Conservation (phyloP, 1,140 invertebrate genomes). For the Leptoteleia sp. region DNA sequence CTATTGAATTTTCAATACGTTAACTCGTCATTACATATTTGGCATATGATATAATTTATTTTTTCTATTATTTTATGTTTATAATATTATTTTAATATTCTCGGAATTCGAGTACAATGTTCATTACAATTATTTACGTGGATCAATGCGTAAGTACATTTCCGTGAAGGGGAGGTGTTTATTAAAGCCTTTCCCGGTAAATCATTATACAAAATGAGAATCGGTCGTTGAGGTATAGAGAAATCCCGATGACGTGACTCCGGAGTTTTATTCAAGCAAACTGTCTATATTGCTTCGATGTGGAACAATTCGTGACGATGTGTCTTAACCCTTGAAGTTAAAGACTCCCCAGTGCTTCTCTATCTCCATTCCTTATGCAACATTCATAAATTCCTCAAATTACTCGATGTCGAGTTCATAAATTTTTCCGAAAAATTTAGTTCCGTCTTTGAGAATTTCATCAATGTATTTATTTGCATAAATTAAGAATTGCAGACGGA, state of each 20-base stretch:
- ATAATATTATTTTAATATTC: slow-evolving; percentile 15
- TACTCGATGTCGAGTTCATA: no score
- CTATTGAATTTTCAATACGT: no score
- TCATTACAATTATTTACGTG: slow-evolving; percentile 20
- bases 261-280: slow-evolving; percentile 35
- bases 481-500: no score
- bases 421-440: slow-evolving; percentile 7
- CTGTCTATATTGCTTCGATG: slow-evolving; percentile 35
- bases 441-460: no score
- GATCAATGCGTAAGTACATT: slow-evolving; percentile 43
- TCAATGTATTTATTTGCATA: no score
- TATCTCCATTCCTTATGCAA: no score
- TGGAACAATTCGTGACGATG: slow-evolving; percentile 61
- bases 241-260: slow-evolving; percentile 67
- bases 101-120: slow-evolving; percentile 2
- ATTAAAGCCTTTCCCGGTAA: slow-evolving; percentile 31
- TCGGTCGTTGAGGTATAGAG: slow-evolving; percentile 54
- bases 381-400: no score
- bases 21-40: no score
- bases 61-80: background rate
- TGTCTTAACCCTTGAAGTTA: no score
- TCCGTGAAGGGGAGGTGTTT: slow-evolving; percentile 30
- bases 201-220: slow-evolving; percentile 56
- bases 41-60: no score
- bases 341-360: no score